Evolutionary conservation across 2,113 vertebrate genomes (phyloP), one percentile per base, ranked within the genome.

Genomic region (Chaetura pelagica): DNA sequence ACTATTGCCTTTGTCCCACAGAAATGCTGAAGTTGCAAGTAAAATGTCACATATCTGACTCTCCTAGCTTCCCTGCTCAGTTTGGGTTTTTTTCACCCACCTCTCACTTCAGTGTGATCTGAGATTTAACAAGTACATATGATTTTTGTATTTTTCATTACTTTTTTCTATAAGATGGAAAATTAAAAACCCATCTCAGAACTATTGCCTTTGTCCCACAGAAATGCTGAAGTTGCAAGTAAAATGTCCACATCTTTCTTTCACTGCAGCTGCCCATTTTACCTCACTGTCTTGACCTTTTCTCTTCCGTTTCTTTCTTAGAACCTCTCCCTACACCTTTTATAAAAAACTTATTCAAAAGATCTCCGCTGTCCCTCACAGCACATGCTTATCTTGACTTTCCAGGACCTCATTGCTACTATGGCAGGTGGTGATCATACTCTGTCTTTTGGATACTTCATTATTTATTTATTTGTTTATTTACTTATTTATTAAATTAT

Each of bases 141-240:
- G 4, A 48, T 32, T 68, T 58, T 27, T 54, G 6, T 63, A 0
- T 34, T 77, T 71, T 69, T 54, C 5, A 0, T 58, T 67, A 20
- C 19, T 52, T 18, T 69, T 84, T 68, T 9, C 23, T 48, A 1
- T 34, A 73, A 78, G 52, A 78, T 48, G 5, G 7, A 78, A 80
- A 21, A 35, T 7, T 27, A 30, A 74, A 84, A 84, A 6, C 4
- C 4, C 0, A 0, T 12, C 12, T 35, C 19, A 32, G 52, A 49
- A 48, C 10, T 27, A 19, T 18, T 82, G 10, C 24, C 15, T 17
- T 15, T 35, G 13, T 72, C 9, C 17, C 12, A 5, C 59, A 15
- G 44, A 84, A 44, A 1, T 52, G 16, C 48, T 81, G 61, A 87
- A 89, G 84, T 7, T 8, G 73, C 29, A 57, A 23, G 15, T 26